Base-by-base conservation (phyloP, 2,888 invertebrate species). In the Parelbella ahira region DNA sequence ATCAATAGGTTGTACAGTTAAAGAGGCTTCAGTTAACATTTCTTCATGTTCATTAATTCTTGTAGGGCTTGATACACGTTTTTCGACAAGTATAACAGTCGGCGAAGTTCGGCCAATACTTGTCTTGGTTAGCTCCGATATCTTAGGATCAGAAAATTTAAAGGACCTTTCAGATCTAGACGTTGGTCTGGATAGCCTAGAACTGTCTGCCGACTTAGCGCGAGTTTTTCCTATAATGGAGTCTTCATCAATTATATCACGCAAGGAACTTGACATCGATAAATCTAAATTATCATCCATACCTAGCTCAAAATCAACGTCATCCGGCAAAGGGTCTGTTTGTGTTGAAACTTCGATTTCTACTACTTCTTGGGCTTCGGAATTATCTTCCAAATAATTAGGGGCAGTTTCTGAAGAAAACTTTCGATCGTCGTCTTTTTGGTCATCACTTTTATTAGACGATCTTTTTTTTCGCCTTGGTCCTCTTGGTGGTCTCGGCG, bases 281-380 rank as follows among this genome's bases (percentile, higher is more conserved):
- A 83, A 50, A 43, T 87, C 81, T 21, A 86, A 52, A 58, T 81
- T 76, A 48, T 86, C 88, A 48, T 88, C 88, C 42, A 86, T 63
- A 9, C 89, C 80, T 53, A 89, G 77, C 60, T 93, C 93, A 62
- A 91, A 91, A 50, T 91, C 89, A 44, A 93, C 90, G 56, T 94
- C 94, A 56, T 94, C 94, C 0, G 94, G 94, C 25, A 95, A 69
- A 0, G 95, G 94, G 74, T 96, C 95, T 0, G 95, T 96, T 78
- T 96, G 95, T 0, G 94, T 94, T 0, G 94, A 94, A 2, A 93
- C 92, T 62, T 93, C 93, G 11, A 91, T 91, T 73, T 94, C 94
- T 47, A 89, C 67, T 10, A 88, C 60, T 49, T 81, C 70, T 30
- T 84, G 79, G 24, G 61, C 37, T 43, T 63, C 68, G 8, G 45